Conservation (phyloP, 2,113 vertebrate genomes). For the Falcunculus frontatus region DNA sequence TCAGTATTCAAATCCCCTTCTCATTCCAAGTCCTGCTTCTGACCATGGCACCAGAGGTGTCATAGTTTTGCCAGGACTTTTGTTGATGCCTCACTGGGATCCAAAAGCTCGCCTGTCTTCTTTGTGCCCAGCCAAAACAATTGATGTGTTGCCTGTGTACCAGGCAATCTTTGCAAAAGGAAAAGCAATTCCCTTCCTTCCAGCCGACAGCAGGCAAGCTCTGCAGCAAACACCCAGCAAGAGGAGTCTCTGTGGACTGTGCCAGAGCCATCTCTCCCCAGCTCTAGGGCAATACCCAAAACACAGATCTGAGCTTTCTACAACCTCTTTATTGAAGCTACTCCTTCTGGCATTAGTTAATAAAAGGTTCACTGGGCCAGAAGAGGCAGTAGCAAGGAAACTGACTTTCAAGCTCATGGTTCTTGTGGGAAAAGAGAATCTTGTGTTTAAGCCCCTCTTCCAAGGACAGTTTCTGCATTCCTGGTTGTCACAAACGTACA, state of each 20-base stretch:
- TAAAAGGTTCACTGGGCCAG: background rate
- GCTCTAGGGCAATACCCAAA: background rate
- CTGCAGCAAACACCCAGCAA: background rate
- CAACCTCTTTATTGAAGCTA: background rate
- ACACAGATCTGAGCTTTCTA: background rate
- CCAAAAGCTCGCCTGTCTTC: background rate
- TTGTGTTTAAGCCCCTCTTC: background rate
- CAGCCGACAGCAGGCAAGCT: accelerated
- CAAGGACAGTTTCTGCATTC: background rate
- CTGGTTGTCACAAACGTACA: background rate
- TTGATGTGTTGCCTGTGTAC: background rate
- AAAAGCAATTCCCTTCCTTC: background rate
- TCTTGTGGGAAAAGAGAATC: background rate
- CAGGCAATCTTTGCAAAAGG: background rate
- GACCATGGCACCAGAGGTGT: background rate
- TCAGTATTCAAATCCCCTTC: background rate
- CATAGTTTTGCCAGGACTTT: background rate
- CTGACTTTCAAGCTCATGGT: background rate
- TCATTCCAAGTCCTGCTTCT: background rate
- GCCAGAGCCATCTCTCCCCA: background rate
- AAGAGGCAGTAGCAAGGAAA: background rate
- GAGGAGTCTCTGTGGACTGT: background rate
- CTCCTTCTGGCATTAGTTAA: background rate
- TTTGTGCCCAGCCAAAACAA: background rate
- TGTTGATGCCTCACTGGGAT: background rate